Evolutionary conservation across 2,113 vertebrate genomes (phyloP), one percentile per base, ranked within the genome.

Genomic region (Taurulus bubalis): DNA sequence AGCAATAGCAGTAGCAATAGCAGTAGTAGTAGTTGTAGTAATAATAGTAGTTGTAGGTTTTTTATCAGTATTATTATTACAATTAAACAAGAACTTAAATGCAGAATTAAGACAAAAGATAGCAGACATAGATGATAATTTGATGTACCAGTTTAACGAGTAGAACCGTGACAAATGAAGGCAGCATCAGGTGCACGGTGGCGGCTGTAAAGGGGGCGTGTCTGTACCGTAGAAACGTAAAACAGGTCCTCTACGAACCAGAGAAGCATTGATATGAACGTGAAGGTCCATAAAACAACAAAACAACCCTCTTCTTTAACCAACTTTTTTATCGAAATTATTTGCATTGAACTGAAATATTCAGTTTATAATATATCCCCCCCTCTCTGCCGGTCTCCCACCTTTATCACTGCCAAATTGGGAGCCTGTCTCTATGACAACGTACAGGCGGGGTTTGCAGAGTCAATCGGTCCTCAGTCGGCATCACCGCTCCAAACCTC

Each of bases 371-470:
- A 49, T 38, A 32, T 22, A 56, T 10, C 12, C 47, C 55, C 9
- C 24, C 15, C 63, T 36, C 47, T 66, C 40, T 71, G 34, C 32
- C 3, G 8, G 45, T 65, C 72, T 75, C 71, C 68, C 76, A 49
- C 47, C 67, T 68, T 40, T 82, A 75, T 28, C 65, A 2, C n/a
- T 10, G 55, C 60, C 68, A 72, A 76, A 59, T 14, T 28, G 16
- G 84, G 91, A 90, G 81, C 67, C 88, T 80, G 94, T 94, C 87
- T 90, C 93, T 63, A 93, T 91, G 89, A 87, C 85, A 93, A 95
- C 94, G 71, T 79, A 22, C 80, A 86, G 93, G 92, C 90, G 87
- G 91, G 92, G 86, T 92, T 78, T 90, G 42, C 78, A 70, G 81
- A 87, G 65, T 72, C 68, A 11, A 2, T 85, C 85, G 45, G 75